A percentile compares a stretch with the other conserved stretches of the same genome.
Evolutionary conservation across 2,113 vertebrate species (phyloP).

Genomic region (Himantopus leucocephalus): DNA sequence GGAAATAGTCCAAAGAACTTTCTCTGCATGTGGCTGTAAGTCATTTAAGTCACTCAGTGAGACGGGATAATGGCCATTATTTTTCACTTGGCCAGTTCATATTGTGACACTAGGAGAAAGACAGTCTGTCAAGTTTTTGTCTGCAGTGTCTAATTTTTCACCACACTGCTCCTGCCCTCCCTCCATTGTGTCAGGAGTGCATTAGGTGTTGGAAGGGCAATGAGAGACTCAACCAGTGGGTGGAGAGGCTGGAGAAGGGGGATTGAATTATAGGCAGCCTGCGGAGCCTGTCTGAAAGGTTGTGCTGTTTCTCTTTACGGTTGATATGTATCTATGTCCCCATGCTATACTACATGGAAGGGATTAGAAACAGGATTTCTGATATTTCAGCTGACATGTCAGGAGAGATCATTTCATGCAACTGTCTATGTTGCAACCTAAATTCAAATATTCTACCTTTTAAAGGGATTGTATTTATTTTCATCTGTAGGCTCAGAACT

Average conservation of each 20-base stretch:
- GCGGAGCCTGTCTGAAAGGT: background rate
- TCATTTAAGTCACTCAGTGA: constrained; percentile 62
- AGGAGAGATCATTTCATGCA: constrained; percentile 28
- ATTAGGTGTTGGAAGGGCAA: constrained; percentile 66
- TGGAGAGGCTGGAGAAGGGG: background rate
- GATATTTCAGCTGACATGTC: constrained; percentile 52
- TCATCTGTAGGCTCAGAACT: background rate
- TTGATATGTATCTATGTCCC: background rate
- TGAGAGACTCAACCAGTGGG: constrained; percentile 46
- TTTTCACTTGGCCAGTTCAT: constrained; percentile 74
- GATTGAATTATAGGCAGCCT: background rate
- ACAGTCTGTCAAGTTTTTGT: constrained; percentile 63
- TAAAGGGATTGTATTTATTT: constrained; percentile 3
- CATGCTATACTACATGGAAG: constrained; percentile 1
- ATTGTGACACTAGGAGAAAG: constrained; percentile 60
- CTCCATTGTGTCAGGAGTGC: constrained; percentile 65
- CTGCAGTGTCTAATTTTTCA: constrained; percentile 58
- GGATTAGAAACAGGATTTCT: constrained; percentile 49
- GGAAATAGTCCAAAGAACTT: constrained; percentile 42
- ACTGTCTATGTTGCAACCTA: background rate
- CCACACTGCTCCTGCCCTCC: constrained; percentile 29
- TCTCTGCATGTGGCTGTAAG: constrained; percentile 56
- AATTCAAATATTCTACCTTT: constrained; percentile 21
- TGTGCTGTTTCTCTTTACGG: background rate
- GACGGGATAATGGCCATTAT: constrained; percentile 55